Base-by-base conservation (phyloP, 1,140 invertebrate species). In the Cepaea nemoralis region DNA sequence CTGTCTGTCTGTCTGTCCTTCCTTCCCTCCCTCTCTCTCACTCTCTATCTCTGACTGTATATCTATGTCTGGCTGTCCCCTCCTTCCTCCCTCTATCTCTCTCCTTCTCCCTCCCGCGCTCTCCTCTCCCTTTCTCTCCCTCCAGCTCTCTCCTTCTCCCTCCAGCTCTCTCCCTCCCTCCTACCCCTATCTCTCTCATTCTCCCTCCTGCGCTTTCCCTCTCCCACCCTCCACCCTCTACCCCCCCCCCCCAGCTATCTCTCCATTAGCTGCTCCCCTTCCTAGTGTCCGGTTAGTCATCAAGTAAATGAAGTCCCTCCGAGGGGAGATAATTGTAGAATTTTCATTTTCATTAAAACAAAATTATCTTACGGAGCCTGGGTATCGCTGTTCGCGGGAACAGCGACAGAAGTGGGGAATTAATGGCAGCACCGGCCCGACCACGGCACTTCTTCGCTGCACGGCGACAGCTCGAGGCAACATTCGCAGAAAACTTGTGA, bases 281-380 rank as follows among this genome's bases (percentile, higher is more conserved):
- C n/a, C n/a, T n/a, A n/a, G n/a, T n/a, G n/a, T 55, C 22, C 8
- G 22, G 50, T 55, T 55, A 69, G 66, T 69, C 66, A 69, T 69
- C 66, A 69, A 33, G 3, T n/a, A 69, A 39, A 39, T 39, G 66
- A 35, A 22, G 6, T 5, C 1, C 5, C 66, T 16, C 66, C 66
- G 10, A 37, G 37, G 66, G 35, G 66, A 69, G 12, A 24, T 1
- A 39, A 69, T 16, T 10, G 66, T n/a, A 69, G 37, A 69, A 33
- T 3, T 69, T 35, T 55, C 66, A 69, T 69, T 69, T 69, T 69
- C 66, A 69, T 69, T 69, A 69, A 69, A 69, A 69, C 33, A 12
- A 69, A 69, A 69, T 69, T 69, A 69, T 69, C 66, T 69, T 69
- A 69, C 35, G n/a, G 66, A 69, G 66, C 35, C 35, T 69, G 66